Percentiles rank a stretch among this genome's conserved stretches.
phyloP scores from a whole-genome alignment of 2,888 invertebrate genomes.

The Chalcosyrphus nemorum region DNA sequence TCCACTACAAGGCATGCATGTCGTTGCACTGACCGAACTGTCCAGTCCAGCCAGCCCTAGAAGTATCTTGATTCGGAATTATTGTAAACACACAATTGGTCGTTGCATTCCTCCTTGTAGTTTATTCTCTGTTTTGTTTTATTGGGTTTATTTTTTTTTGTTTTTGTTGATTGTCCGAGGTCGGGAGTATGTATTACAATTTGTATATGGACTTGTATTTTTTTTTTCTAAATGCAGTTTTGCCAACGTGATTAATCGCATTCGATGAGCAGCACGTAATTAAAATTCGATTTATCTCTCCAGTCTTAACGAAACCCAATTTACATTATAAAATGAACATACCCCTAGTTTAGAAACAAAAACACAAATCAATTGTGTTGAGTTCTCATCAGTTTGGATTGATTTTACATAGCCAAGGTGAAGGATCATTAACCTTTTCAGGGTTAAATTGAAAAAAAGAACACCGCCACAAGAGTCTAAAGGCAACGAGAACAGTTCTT shows the following conservation, averaged over 20 bases:
- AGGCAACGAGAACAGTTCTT: conserved; percentile 49
- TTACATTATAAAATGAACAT: conserved; percentile 41
- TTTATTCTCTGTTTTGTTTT: background rate
- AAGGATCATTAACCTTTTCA: conserved; percentile 55
- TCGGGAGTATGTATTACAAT: conserved; percentile 49
- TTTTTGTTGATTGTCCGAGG: conserved; percentile 58
- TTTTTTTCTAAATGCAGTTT: conserved; percentile 32
- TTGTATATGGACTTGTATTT: conserved; percentile 2
- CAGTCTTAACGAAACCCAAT: conserved; percentile 4
- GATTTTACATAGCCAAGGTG: conserved; percentile 12
- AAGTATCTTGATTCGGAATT: conserved; percentile 22
- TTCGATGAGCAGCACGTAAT: conserved; percentile 40
- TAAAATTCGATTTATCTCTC: conserved; percentile 51
- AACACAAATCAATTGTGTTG: background rate
- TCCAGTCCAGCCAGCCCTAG: background rate
- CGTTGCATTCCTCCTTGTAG: conserved; percentile 25
- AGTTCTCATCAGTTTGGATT: background rate
- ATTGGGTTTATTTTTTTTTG: background rate
- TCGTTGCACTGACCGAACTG: background rate
- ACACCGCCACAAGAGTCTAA: background rate
- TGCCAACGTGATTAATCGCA: conserved; percentile 27
- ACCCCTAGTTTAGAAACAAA: conserved; percentile 47
- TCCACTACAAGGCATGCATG: background rate
- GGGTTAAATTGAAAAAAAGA: background rate
- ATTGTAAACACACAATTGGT: conserved; percentile 50